A percentile compares a stretch with the other conserved stretches of the same genome.
phyloP scores from a whole-genome alignment of 2,113 vertebrate species.

The Pungitius pungitius region DNA sequence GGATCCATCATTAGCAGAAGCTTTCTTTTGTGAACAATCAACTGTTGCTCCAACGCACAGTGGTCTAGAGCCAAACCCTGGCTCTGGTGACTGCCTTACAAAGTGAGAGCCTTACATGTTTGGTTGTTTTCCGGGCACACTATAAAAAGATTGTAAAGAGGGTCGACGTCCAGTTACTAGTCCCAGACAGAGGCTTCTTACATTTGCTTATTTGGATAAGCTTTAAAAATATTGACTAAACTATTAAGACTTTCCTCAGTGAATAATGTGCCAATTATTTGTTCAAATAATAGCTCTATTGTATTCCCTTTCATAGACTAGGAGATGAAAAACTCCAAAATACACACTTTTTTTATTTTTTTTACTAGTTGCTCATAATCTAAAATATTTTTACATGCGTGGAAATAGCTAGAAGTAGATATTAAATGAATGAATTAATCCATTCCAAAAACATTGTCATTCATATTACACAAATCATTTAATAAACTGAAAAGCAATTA shows the following conservation, averaged over 20 bases:
- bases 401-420: neutral
- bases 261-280: neutral
- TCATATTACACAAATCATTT: neutral
- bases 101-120: neutral
- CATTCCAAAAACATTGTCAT: neutral
- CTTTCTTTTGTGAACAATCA: too few species aligned
- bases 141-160: neutral
- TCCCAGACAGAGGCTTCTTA: neutral
- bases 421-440: neutral
- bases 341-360: neutral
- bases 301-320: neutral
- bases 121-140: neutral
- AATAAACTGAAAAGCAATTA: neutral
- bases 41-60: neutral
- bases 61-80: neutral
- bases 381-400: neutral
- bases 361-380: neutral
- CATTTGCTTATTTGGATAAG: neutral
- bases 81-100: too few species aligned
- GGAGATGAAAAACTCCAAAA: too few species aligned
- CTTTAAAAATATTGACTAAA: neutral
- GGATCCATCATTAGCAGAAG: too few species aligned
- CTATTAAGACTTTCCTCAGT: neutral
- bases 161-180: neutral
- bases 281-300: neutral